These are phyloP conservation scores for Eupithecia centaureata DNA, from an alignment of 2,888 invertebrate species.

Conservation along the genomic window DNA sequence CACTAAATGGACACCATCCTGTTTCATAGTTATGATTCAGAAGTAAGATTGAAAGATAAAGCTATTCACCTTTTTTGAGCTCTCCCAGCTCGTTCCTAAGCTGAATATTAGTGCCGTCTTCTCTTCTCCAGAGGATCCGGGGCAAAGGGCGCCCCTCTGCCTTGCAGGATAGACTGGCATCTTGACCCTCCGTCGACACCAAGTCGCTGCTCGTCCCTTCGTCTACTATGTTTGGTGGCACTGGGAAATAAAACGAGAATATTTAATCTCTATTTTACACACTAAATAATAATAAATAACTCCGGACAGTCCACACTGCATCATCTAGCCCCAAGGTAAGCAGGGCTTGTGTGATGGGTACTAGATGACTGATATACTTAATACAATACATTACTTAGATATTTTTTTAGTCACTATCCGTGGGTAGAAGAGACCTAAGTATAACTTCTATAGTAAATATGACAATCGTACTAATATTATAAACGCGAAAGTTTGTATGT, in stretches of 20 bases:
- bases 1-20: too few relatives aligned
- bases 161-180: slow-evolving; percentile 88
- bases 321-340: too few relatives aligned
- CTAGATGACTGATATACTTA: too few relatives aligned
- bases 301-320: too few relatives aligned
- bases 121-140: slow-evolving; percentile 85
- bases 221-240: slow-evolving; percentile 91
- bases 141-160: slow-evolving; percentile 90
- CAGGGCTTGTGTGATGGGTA: too few relatives aligned
- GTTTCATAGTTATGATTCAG: neutral
- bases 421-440: too few relatives aligned
- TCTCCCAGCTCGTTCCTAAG: slow-evolving; percentile 76
- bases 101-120: slow-evolving; percentile 84
- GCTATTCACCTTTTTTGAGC: slow-evolving; percentile 68
- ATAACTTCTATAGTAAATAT: too few relatives aligned
- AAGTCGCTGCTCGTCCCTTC: slow-evolving; percentile 90
- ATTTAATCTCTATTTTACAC: neutral
- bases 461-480: too few relatives aligned
- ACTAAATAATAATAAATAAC: too few relatives aligned
- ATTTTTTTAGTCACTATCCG: too few relatives aligned
- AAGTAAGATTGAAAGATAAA: neutral
- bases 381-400: too few relatives aligned
- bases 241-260: slow-evolving; percentile 66
- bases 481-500: too few relatives aligned
- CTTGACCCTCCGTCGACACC: slow-evolving; percentile 89